These are phyloP conservation scores for Linnaemya tessellans DNA, from an alignment of 2,888 invertebrate genomes.

Conservation along the genomic window DNA sequence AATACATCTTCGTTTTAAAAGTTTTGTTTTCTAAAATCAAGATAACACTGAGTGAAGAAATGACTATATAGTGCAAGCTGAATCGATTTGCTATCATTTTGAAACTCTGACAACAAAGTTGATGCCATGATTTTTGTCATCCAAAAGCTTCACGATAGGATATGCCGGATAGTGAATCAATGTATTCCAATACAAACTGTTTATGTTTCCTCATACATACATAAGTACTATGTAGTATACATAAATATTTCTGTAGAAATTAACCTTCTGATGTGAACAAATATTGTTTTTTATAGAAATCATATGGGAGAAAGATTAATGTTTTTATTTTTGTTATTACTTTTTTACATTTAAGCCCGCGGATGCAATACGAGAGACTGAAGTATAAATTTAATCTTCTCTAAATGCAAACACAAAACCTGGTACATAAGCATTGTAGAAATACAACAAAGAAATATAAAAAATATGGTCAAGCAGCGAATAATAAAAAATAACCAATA, in stretches of 20 bases:
- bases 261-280: neutral
- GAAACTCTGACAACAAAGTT: no score
- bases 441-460: slow-evolving; percentile 34
- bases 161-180: no score
- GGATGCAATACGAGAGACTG: slow-evolving; percentile 90
- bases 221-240: neutral
- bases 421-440: slow-evolving; percentile 36
- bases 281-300: neutral
- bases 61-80: no score
- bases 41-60: no score
- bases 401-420: slow-evolving; percentile 43
- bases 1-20: no score
- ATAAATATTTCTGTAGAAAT: neutral
- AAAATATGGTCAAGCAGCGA: slow-evolving; percentile 13
- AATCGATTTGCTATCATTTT: no score
- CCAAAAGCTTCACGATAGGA: no score
- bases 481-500: neutral
- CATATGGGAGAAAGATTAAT: slow-evolving; percentile 36
- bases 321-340: slow-evolving; percentile 73
- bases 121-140: no score
- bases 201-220: no score
- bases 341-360: slow-evolving; percentile 86
- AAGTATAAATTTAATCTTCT: slow-evolving; percentile 84
- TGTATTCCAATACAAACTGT: no score
- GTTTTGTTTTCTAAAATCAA: no score